Base-by-base conservation (phyloP, 2,113 vertebrate species). In the Brienomyrus longianalis region DNA sequence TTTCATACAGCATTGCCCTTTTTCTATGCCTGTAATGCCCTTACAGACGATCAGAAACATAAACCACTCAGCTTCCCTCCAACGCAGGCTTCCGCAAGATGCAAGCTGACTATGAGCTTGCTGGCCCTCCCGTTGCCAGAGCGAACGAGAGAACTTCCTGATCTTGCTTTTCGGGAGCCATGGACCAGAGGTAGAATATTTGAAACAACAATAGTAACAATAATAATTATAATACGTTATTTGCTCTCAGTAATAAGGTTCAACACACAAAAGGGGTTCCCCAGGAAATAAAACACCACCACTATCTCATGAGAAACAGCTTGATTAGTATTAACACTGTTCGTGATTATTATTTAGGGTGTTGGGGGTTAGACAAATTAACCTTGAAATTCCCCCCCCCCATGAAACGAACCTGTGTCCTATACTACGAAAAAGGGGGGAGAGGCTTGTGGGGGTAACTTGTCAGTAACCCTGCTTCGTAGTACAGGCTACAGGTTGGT, bases 181-280 rank as follows among this genome's bases (percentile, higher is more conserved):
- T 96, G 95, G 96, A 84, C 90, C 88, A 92, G 93, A 94, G 95
- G 96, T 96, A 92, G 62, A 43, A 17, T 54, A 15, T 50, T 35
- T 39, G 27, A 86, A 21, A 87, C 59, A 43, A 50, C 39, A 15
- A 77, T 52, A 15, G 19, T 31, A 4, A 87, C 27, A 23, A 21
- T 50, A 13, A 74, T 74, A 15, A 21, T 23, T 47, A 59, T 54
- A 23, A 5, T 15, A 35, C 31, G 70, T 77, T 39, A 11, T 35
- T 77, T 39, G 70, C 27, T 77, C 1, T 17, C 11, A 19, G 31
- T 35, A 17, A 77, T 17, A 77, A 77, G 31, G 5, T 77, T 77
- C 39, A 5, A 77, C 70, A 77, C 35, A 39, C 35, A 77, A 17
- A 77, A 77, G 11, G 11, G 70, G 31, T 17, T 77, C 70, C 15